Evolutionary conservation across 2,888 invertebrate genomes (phyloP), one percentile per base, ranked within the genome.

Genomic region (Ichneumoninae sp.): DNA sequence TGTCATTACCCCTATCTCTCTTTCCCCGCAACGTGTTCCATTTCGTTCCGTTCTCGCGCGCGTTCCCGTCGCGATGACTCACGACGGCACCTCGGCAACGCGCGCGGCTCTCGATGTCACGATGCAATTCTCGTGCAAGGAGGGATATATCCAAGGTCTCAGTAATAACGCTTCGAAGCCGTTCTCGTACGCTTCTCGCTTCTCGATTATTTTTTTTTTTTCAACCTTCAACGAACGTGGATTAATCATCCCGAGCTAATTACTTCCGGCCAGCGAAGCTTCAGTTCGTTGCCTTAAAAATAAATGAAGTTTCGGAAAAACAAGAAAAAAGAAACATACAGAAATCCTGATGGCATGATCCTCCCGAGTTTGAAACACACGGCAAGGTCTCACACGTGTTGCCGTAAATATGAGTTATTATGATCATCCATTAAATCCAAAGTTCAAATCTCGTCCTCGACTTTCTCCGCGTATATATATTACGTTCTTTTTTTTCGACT

Each of bases 391-490:
- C 26, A 54, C 57, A n/a, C n/a, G 68, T 57, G 19, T 36, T 19
- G 47, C 60, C 52, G 65, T 63, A 65, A 79, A 65, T 70, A 79
- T 70, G 78, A 79, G 71, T 71, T 73, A 80, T 73, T 57, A 68
- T 57, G 33, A 68, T 66, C 74, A 30, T 70, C 33, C 60, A 80
- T 66, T 80, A 66, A 80, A 74, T 66, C 26, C 57, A 22, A 74
- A 68, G 68, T 80, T 74, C 66, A 80, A 73, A 80, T 73, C 54
- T 73, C 80, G 30, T 44, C 33, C 68, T 30, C 65, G n/a, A 73
- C 80, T 80, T 80, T 80, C 65, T 63, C 65, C 65, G 5, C 36
- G 68, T 33, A 22, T 22, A 33, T 63, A 33, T 33, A 63, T 63
- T 8, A 16, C 60, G 16, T 57, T 16, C 4, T 65, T 80, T 52